Evolutionary conservation across 2,113 vertebrate species (phyloP).

Genomic region (Scomber japonicus): DNA sequence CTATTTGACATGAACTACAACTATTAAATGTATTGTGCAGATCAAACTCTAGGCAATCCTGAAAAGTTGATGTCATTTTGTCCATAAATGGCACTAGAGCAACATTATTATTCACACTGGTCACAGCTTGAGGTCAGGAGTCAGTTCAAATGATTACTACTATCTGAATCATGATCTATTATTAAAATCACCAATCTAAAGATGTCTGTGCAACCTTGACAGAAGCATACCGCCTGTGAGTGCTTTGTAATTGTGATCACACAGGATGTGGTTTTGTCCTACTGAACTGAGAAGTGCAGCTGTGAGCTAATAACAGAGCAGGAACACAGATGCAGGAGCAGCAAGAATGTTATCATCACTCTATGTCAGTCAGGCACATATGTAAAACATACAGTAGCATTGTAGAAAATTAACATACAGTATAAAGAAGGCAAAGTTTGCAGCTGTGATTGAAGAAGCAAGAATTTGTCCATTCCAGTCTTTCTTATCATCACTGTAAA

Average conservation of each 20-base stretch:
- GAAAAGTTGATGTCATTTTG: too few species aligned
- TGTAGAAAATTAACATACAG: neutral
- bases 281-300: conserved; percentile 10
- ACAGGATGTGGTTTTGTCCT: conserved; percentile 55
- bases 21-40: too few species aligned
- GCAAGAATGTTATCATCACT: neutral
- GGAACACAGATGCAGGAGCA: neutral
- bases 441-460: neutral
- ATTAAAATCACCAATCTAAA: neutral
- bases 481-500: neutral
- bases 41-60: too few species aligned
- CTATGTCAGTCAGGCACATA: neutral
- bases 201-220: neutral
- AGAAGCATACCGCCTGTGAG: neutral
- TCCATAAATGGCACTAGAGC: too few species aligned
- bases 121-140: too few species aligned
- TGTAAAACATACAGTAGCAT: neutral
- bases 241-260: conserved; percentile 29
- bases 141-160: neutral
- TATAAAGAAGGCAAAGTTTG: neutral
- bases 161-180: neutral
- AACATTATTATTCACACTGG: too few species aligned
- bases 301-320: conserved; percentile 58
- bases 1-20: too few species aligned
- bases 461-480: neutral